Evolutionary conservation across 1,140 invertebrate genomes (phyloP), one percentile per base, ranked within the genome.

Genomic region (Orius laevigatus): DNA sequence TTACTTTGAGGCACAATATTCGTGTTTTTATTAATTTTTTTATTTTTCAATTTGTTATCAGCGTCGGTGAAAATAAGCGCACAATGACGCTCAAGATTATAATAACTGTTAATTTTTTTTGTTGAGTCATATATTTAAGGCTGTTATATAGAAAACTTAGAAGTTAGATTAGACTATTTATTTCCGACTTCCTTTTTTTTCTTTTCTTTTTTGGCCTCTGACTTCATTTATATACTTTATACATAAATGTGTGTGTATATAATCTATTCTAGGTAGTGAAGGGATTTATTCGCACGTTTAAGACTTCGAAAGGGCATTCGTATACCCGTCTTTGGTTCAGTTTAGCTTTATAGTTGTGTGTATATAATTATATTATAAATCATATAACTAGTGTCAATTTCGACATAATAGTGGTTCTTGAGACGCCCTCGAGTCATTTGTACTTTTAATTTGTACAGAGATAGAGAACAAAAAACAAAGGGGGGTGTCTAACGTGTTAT

Each of bases 121-220:
- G 35, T 48, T 48, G 15, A 48, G 46, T 48, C 46, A 48, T 48
- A 48, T 36, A 20, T 31, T 48, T 44, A 50, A 50, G 48, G 41
- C 48, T 50, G 48, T 50, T 40, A 34, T 49, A 38, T 32, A 19
- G 33, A 33, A 43, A 35, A 14, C 35, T 16, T 25, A 25, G 25
- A 25, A 25, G 8, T 25, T 25, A 25, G 25, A 25, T 25, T 25
- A 25, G 25, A 25, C 8, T 25, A 25, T 25, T 25, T 25, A 25
- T 25, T 25, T 25, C 25, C n/a, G n/a, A n/a, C n/a, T n/a, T n/a
- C n/a, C n/a, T n/a, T n/a, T n/a, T n/a, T n/a, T n/a, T n/a, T n/a
- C n/a, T n/a, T n/a, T 25, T 8, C 25, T 25, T 25, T 25, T 25
- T 25, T 25, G 8, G 25, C 25, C 25, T 25, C 25, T 25, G 31